A percentile compares a stretch with the other conserved stretches of the same genome.
Evolutionary conservation across 2,797 vertebrate species (phyloP).

Genomic region (Sebastes baramenuke): DNA sequence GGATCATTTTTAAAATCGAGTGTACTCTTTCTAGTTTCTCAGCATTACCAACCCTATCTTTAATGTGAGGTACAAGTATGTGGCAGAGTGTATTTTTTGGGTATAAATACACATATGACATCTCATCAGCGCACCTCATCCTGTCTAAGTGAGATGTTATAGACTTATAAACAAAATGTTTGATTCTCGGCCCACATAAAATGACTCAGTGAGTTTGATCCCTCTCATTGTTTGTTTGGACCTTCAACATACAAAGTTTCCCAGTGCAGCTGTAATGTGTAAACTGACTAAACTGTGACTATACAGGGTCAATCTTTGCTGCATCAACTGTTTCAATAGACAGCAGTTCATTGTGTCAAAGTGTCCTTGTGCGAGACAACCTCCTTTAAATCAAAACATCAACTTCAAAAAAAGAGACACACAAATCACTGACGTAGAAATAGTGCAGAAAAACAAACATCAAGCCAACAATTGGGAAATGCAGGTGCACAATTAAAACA

Average conservation of each 20-base stretch:
- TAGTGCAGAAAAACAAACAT: neutral
- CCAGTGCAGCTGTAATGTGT: neutral
- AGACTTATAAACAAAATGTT: neutral
- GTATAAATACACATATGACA: neutral
- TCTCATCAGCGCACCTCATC: neutral
- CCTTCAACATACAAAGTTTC: neutral
- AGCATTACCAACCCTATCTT: too few species aligned
- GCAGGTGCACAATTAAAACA: conserved; percentile 76
- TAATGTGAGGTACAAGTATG: neutral
- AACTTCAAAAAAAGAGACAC: neutral
- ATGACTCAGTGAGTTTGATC: neutral
- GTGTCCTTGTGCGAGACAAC: conserved; percentile 23
- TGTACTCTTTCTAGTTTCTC: too few species aligned
- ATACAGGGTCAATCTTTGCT: neutral
- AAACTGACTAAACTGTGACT: neutral
- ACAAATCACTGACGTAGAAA: conserved; percentile 22
- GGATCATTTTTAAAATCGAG: too few species aligned
- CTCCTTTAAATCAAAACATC: conserved; percentile 2
- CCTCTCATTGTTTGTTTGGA: neutral
- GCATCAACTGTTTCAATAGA: neutral
- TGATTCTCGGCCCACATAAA: neutral
- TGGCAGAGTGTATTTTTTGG: neutral
- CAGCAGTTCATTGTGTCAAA: neutral
- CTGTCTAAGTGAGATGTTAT: neutral
- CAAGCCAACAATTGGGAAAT: conserved; percentile 39